Evolutionary conservation across 2,888 invertebrate species (phyloP).

Genomic region (Megamerina dolium): DNA sequence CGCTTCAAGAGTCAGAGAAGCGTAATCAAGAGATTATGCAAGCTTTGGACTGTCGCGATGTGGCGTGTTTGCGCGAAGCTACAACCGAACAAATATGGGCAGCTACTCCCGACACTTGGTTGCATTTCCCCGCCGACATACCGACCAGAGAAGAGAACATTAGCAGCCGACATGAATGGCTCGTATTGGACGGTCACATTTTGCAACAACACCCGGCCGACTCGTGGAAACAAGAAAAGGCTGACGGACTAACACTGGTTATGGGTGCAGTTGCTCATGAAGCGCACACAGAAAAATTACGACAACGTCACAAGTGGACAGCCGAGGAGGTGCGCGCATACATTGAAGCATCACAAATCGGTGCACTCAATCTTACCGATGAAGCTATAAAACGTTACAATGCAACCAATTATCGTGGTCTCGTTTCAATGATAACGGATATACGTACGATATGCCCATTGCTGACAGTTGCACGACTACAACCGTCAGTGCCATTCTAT

Average conservation of each 20-base stretch:
- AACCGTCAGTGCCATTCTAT: constrained; percentile 64
- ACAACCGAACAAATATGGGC: constrained; percentile 58
- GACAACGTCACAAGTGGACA: constrained; percentile 62
- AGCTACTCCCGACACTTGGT: constrained; percentile 69
- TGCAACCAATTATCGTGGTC: constrained; percentile 60
- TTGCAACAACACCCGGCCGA: constrained; percentile 62
- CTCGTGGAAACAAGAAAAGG: constrained; percentile 55
- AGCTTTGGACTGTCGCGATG: constrained; percentile 54
- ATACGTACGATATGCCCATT: constrained; percentile 76
- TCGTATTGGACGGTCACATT: constrained; percentile 67
- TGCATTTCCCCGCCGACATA: constrained; percentile 55
- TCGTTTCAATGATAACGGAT: constrained; percentile 69
- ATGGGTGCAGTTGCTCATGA: constrained; percentile 72
- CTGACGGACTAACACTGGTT: constrained; percentile 53
- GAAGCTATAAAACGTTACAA: constrained; percentile 63
- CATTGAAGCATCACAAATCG: constrained; percentile 55
- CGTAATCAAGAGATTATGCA: constrained; percentile 59
- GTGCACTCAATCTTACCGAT: constrained; percentile 58
- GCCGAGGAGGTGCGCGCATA: constrained; percentile 59
- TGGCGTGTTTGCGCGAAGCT: constrained; percentile 55
- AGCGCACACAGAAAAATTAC: constrained; percentile 59
- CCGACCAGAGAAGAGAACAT: constrained; percentile 54
- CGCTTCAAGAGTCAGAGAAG: constrained; percentile 57
- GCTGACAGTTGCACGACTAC: constrained; percentile 59
- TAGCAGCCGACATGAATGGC: constrained; percentile 61